Base-by-base conservation (phyloP, 1,140 invertebrate genomes). In the Drosophila funebris region DNA sequence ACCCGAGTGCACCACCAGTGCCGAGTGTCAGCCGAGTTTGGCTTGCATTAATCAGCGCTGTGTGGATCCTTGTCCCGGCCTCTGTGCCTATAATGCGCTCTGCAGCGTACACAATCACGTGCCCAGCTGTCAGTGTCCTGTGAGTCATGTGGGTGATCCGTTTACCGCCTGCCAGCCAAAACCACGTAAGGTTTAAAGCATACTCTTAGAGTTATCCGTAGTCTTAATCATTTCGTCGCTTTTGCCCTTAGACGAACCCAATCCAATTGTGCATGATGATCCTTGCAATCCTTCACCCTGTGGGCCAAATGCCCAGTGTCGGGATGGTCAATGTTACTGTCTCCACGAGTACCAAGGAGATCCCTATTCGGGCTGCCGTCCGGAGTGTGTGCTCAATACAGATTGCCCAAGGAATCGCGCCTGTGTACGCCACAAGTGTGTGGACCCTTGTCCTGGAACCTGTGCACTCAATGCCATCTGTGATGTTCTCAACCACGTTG, bases 221-320 rank as follows among this genome's bases (percentile, higher is more conserved):
- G 4, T 63, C 18, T 27, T 14, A 41, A 13, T 2, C 9, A 27
- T n/a, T 24, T 31, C 1, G 46, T 60, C 14, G 46, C 62, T 11
- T 70, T 24, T 22, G 29, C 33, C 24, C 52, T n/a, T 24, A 20
- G 94, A 93, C 75, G 68, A 9, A 72, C 92, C 93, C 92, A 46
- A 62, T n/a, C 81, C 72, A 9, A 54, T 79, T 31, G 73, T 70
- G 5, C 31, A 73, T n/a, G 90, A 91, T 8, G 90, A 91, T 63
- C 90, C 90, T 39, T 96, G 96, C 81, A 92, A 93, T 77, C 95
- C 95, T 39, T 95, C 95, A 2, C 96, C 96, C 27, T 95, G 95
- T 48, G 94, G 94, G 53, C 94, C 94, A 67, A 92, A 95, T 71
- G 94, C 95, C 9, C 93, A 95, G 68, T 96, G 95, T 76, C 92